phyloP scores from a whole-genome alignment of 2,797 vertebrate species.

The Caiman crocodilus region DNA sequence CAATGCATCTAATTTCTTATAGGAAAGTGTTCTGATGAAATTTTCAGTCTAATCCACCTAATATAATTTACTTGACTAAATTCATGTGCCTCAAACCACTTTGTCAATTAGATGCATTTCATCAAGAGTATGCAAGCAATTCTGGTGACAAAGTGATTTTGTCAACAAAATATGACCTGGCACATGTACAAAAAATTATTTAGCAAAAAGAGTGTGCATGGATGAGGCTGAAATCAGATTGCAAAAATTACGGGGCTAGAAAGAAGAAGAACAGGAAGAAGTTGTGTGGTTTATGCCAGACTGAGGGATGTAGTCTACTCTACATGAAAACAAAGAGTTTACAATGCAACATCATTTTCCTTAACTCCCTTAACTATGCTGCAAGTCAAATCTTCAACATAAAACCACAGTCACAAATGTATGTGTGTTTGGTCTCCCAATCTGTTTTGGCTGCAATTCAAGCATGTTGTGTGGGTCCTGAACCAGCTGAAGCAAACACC shows the following conservation, averaged over 20 bases:
- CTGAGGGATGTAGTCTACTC: conserved; percentile 39
- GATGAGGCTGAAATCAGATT: neutral
- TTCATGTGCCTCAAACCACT: conserved; percentile 64
- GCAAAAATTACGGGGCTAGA: conserved; percentile 14
- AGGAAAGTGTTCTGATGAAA: conserved; percentile 54
- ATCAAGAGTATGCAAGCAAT: neutral
- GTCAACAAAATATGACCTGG: conserved; percentile 55
- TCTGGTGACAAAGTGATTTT: conserved; percentile 62
- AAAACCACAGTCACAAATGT: neutral
- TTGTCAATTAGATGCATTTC: conserved; percentile 67
- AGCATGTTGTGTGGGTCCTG: no score
- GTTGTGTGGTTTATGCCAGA: conserved; percentile 53
- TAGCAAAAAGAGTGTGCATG: neutral
- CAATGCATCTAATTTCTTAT: conserved; percentile 55
- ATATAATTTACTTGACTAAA: conserved; percentile 50
- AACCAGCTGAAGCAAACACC: no score
- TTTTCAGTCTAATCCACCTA: conserved; percentile 57
- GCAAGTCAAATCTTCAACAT: neutral
- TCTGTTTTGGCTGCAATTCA: neutral
- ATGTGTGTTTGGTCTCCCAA: neutral
- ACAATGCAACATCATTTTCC: conserved; percentile 31
- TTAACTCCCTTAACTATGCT: neutral
- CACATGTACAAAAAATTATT: conserved; percentile 18
- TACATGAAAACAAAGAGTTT: conserved; percentile 49
- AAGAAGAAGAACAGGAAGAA: conserved; percentile 30